Evolutionary conservation across 2,113 vertebrate genomes (phyloP), one percentile per base, ranked within the genome.

Genomic region (Zapornia atra): DNA sequence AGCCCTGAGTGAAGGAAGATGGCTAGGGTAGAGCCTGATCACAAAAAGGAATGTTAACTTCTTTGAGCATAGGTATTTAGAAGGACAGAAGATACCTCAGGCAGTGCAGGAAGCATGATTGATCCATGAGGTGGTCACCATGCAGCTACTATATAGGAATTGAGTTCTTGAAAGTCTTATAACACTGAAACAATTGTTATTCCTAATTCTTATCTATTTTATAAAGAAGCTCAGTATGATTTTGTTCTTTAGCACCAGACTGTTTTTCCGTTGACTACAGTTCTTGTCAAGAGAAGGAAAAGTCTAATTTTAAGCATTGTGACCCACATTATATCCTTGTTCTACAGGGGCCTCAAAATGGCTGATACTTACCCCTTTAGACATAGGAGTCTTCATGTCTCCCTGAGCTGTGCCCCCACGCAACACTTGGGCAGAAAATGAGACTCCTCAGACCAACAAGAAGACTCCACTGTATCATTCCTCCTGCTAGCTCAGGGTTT

Each of bases 321-420:
- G 16, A 88, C 3, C 17, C 11, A 26, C 24, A 1, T 83, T 81
- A 71, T 33, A 56, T 54, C 65, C 34, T 68, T 73, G 12, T 50
- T 81, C n/a, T 42, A 71, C 48, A 68, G 24, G 4, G 17, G 4
- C 25, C 28, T 84, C 69, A 71, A 15, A 63, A 46, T 51, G 51
- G 14, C 15, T 61, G 50, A 31, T 71, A 10, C 22, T 56, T 65
- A 38, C 4, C 25, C 48, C 17, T 63, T 57, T 50, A 70, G 50
- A 36, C 10, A 20, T 12, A 26, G 8, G 8, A 63, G 28, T 31
- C 34, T 70, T 75, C 46, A 11, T 6, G 6, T 88, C 20, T 82
- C 12, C 29, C 10, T 13, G 50, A 7, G 40, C 19, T 1, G 0
- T 42, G 44, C 11, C 71, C 24, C n/a, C 18, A 5, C 54, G 17